A percentile compares a stretch with the other conserved stretches of the same genome.
Evolutionary conservation across 2,888 invertebrate species (phyloP).

Genomic region (Orthosia gothica): DNA sequence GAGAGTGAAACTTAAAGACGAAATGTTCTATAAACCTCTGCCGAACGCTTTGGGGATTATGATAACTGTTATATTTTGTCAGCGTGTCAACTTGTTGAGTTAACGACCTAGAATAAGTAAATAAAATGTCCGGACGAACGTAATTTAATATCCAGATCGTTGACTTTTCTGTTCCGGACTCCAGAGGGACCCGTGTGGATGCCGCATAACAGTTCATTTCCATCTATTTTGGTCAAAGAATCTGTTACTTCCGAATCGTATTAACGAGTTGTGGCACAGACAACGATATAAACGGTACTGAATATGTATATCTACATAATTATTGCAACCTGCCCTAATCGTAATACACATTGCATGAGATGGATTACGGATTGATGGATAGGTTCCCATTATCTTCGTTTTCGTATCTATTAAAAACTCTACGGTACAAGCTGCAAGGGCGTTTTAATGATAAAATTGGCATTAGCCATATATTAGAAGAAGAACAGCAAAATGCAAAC

Average conservation of each 20-base stretch:
- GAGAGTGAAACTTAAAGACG: too few species aligned
- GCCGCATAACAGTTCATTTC: slow-evolving; percentile 32
- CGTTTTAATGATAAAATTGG: background rate
- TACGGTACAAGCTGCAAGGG: background rate
- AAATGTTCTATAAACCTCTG: background rate
- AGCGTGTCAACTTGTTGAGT: slow-evolving; percentile 21
- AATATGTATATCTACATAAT: background rate
- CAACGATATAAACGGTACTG: background rate
- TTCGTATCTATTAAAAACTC: background rate
- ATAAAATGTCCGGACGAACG: slow-evolving; percentile 47
- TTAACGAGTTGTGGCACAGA: slow-evolving; percentile 7
- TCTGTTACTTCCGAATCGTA: slow-evolving; percentile 33
- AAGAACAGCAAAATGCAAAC: slow-evolving; percentile 74
- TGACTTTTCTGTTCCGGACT: slow-evolving; percentile 46
- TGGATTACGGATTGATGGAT: slow-evolving; percentile 5
- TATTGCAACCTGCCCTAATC: background rate
- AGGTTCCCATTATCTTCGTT: background rate
- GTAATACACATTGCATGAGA: background rate
- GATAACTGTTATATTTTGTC: background rate
- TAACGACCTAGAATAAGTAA: slow-evolving; percentile 43
- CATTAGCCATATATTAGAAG: background rate
- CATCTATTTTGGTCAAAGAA: slow-evolving; percentile 44
- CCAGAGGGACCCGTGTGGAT: slow-evolving; percentile 30
- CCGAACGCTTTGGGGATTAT: background rate
- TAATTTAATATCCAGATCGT: slow-evolving; percentile 49